phyloP scores from a whole-genome alignment of 2,888 invertebrate genomes.

The Tetropium fuscum region DNA sequence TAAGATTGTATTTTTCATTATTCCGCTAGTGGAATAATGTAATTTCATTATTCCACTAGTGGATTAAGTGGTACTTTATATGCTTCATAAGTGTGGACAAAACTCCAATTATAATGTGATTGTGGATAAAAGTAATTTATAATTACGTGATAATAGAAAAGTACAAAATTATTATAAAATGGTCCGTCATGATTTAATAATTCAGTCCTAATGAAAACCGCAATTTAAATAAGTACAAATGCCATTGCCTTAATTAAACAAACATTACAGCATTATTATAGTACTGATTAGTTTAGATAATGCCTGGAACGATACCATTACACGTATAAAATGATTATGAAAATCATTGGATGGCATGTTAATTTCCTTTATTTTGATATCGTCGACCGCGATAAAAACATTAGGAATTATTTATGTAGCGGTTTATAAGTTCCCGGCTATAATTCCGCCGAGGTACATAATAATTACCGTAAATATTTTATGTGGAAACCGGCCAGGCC shows the following conservation, averaged over 20 bases:
- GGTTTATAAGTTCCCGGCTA: conserved; percentile 20
- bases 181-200: no score
- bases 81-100: no score
- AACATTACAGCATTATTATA: conserved; percentile 9
- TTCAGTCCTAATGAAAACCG: neutral
- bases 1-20: no score
- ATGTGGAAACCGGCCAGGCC: conserved; percentile 44
- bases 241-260: conserved; percentile 2
- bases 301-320: neutral
- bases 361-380: conserved; percentile 26
- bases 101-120: no score
- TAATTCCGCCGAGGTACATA: conserved; percentile 38
- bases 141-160: no score
- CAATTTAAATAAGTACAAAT: neutral
- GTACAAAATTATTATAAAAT: no score
- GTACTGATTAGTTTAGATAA: neutral
- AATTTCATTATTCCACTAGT: no score
- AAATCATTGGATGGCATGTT: neutral
- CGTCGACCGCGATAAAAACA: conserved; percentile 34
- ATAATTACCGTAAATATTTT: conserved; percentile 51
- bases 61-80: no score
- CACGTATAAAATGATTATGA: neutral
- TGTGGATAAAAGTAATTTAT: no score
- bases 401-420: conserved; percentile 30
- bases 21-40: no score